A percentile compares a stretch with the other conserved stretches of the same genome.
These are phyloP conservation scores for Thyatira batis DNA, from an alignment of 2,888 invertebrate genomes.

Conservation along the genomic window DNA sequence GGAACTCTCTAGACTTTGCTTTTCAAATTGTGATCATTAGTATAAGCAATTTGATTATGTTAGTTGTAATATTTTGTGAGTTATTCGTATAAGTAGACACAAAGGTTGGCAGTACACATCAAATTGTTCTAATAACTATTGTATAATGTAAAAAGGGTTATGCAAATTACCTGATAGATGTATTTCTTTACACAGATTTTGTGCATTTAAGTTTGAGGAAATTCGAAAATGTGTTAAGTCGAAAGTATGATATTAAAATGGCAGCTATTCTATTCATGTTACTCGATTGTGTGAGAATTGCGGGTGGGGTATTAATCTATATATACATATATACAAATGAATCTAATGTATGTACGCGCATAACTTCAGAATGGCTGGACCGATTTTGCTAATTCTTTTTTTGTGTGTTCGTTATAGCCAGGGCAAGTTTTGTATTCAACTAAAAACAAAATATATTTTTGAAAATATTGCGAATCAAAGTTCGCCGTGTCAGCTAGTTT, in stretches of 20 bases:
- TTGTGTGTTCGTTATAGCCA: too few species aligned
- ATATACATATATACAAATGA: too few species aligned
- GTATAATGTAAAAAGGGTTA: not conserved
- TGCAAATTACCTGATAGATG: not conserved
- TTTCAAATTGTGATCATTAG: conserved; percentile 28
- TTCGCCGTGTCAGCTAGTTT: too few species aligned
- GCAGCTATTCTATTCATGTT: not conserved
- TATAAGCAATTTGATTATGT: conserved; percentile 3
- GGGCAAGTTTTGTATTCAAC: too few species aligned
- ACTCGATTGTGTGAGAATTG: not conserved
- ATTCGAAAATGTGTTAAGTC: not conserved
- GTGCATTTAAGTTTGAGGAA: not conserved
- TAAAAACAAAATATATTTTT: too few species aligned
- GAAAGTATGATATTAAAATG: not conserved
- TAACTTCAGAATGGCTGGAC: too few species aligned
- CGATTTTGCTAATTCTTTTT: too few species aligned
- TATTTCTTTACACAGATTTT: not conserved
- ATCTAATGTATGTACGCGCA: too few species aligned
- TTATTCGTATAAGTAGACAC: not conserved
- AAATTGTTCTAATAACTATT: not conserved
- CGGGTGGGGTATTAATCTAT: too few species aligned
- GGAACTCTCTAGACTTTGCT: conserved; percentile 15
- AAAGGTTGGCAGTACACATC: not conserved
- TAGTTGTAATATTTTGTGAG: not conserved
- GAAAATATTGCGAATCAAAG: too few species aligned